A percentile compares a stretch with the other conserved stretches of the same genome.
phyloP scores from a whole-genome alignment of 2,113 vertebrate genomes.

The Lagopus leucura region DNA sequence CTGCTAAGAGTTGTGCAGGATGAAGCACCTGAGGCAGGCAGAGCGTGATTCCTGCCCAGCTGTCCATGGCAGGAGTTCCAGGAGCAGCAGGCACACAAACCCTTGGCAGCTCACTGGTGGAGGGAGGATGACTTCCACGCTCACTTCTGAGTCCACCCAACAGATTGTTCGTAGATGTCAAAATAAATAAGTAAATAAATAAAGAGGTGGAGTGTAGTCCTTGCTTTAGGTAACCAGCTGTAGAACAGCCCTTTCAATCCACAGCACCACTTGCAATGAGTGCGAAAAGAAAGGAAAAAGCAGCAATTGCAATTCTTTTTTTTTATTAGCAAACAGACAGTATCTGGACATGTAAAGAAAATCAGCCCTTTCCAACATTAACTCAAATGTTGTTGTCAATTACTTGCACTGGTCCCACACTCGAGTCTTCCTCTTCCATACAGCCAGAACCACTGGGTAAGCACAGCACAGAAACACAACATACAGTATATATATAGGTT shows the following conservation, averaged over 20 bases:
- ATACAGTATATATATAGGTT: neutral
- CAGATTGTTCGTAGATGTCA: too few species aligned
- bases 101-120: accelerated
- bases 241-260: neutral
- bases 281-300: neutral
- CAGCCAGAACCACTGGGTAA: conserved; percentile 32
- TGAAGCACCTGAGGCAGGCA: neutral
- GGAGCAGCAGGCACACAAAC: neutral
- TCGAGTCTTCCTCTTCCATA: neutral
- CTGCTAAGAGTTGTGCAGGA: neutral
- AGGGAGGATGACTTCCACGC: neutral
- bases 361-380: conserved; percentile 36
- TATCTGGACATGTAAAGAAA: conserved; percentile 19
- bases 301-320: neutral
- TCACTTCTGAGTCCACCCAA: neutral
- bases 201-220: neutral
- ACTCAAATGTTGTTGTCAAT: neutral
- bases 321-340: conserved; percentile 53
- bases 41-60: accelerated
- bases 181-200: neutral
- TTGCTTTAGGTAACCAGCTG: neutral
- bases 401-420: neutral
- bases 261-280: neutral
- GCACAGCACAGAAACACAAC: conserved; percentile 17
- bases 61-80: too few species aligned